phyloP scores from a whole-genome alignment of 2,888 invertebrate species.

The Pollenia amentaria region DNA sequence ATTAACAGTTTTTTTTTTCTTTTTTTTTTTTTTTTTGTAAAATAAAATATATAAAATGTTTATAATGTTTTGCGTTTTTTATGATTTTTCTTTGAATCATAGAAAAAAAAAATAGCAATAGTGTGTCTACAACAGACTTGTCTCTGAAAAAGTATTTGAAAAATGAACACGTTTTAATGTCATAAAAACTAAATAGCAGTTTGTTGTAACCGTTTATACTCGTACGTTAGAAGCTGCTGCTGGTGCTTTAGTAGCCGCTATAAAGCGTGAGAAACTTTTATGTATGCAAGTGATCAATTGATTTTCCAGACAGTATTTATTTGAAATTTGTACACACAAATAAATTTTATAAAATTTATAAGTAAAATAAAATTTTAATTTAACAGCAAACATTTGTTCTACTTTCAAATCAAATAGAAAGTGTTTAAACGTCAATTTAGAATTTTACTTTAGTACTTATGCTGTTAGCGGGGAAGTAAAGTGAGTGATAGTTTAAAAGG shows the following conservation, averaged over 20 bases:
- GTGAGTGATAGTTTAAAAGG: no score
- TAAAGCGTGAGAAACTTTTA: slow-evolving; percentile 68
- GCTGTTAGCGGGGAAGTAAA: no score
- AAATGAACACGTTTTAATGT: slow-evolving; percentile 65
- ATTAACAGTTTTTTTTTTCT: slow-evolving; percentile 37
- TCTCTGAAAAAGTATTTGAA: slow-evolving; percentile 54
- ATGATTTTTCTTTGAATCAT: slow-evolving; percentile 36
- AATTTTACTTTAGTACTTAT: slow-evolving; percentile 3
- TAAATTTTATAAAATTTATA: slow-evolving; percentile 4
- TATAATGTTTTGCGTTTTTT: slow-evolving; percentile 55
- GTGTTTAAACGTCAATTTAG: slow-evolving; percentile 8
- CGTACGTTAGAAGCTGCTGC: slow-evolving; percentile 39
- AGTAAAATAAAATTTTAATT: slow-evolving; percentile 12
- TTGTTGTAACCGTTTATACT: slow-evolving; percentile 30
- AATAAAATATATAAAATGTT: slow-evolving; percentile 56
- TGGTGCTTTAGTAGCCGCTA: slow-evolving; percentile 29
- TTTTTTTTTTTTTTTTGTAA: not conserved
- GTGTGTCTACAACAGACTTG: slow-evolving; percentile 51
- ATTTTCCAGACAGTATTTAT: slow-evolving; percentile 59
- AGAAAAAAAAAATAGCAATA: slow-evolving; percentile 20
- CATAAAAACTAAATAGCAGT: slow-evolving; percentile 41
- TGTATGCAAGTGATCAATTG: slow-evolving; percentile 57
- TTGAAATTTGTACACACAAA: slow-evolving; percentile 17
- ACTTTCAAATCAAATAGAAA: not conserved
- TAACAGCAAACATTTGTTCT: slow-evolving; percentile 7